These are phyloP conservation scores for Conistra vaccinii DNA, from an alignment of 2,888 invertebrate species.

Conservation along the genomic window DNA sequence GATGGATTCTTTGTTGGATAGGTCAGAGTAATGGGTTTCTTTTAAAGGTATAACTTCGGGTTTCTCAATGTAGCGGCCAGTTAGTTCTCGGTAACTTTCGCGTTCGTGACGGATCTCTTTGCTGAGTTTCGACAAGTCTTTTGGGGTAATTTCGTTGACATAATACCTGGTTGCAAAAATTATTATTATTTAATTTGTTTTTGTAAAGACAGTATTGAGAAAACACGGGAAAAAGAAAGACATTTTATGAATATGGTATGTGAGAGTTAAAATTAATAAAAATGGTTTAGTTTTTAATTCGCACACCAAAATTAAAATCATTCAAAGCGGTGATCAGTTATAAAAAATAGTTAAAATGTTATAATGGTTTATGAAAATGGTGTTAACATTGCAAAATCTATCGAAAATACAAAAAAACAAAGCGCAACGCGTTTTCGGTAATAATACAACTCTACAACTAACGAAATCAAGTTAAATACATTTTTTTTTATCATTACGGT, in stretches of 20 bases:
- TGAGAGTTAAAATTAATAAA: slow-evolving; percentile 10
- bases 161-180: slow-evolving; percentile 77
- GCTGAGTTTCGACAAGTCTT: slow-evolving; percentile 86
- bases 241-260: slow-evolving; percentile 19
- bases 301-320: slow-evolving; percentile 32
- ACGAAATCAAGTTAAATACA: no score
- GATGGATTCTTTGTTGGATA: slow-evolving; percentile 80
- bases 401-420: not conserved
- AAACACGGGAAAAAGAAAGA: not conserved
- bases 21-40: slow-evolving; percentile 83
- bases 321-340: slow-evolving; percentile 25
- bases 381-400: not conserved
- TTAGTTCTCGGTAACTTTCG: slow-evolving; percentile 87
- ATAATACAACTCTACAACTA: no score
- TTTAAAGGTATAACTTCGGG: slow-evolving; percentile 81
- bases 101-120: slow-evolving; percentile 88
- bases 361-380: slow-evolving; percentile 29
- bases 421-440: not conserved
- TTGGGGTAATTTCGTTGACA: slow-evolving; percentile 85
- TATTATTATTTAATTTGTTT: not conserved
- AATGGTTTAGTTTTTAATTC: not conserved
- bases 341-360: not conserved
- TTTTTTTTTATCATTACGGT: no score
- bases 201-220: not conserved
- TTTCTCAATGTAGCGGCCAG: slow-evolving; percentile 87